Evolutionary conservation across 1,140 invertebrate species (phyloP), one percentile per base, ranked within the genome.

Genomic region (Streblospio benedicti): DNA sequence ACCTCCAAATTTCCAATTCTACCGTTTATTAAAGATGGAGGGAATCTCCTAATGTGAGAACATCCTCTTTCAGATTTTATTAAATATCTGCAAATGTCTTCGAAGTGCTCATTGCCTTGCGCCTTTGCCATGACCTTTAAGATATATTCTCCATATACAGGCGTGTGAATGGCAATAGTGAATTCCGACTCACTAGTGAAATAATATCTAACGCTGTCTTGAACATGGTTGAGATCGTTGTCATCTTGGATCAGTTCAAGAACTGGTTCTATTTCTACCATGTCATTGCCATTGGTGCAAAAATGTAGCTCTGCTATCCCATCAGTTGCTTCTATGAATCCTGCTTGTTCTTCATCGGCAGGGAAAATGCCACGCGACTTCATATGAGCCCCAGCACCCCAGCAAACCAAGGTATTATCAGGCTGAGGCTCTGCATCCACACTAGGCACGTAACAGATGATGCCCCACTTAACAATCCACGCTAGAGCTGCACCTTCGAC

Each of bases 31-130:
- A n/a, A n/a, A n/a, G 12, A 38, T 16, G 31, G 28, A 14, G 60
- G 60, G 44, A 47, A 61, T 3, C 28, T 23, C 18, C 27, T 38
- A 28, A 57, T 18, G 43, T 61, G 52, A 14, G 55, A 32, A 27
- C 60, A 61, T 0, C 60, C 53, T 35, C 33, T 30, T 23, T 47
- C 41, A 28, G 31, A 57, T 2, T n/a, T 28, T 27, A 61, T 45
- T 20, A 61, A 30, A 45, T 61, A 61, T 43, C 50, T 55, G 60
- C 60, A 57, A 4, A 57, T 28, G 30, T 61, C 41, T 4, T 33
- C 25, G 44, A 57, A 61, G 9, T 32, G n/a, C 20, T 35, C 38
- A n/a, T 57, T 31, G 1, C 35, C 25, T 32, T 25, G 28, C 20
- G 43, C 56, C 44, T 45, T 61, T 12, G 50, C 51, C 31, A 33